A percentile compares a stretch with the other conserved stretches of the same genome.
Evolutionary conservation across 2,113 vertebrate species (phyloP).

Genomic region (Melierax canorus): DNA sequence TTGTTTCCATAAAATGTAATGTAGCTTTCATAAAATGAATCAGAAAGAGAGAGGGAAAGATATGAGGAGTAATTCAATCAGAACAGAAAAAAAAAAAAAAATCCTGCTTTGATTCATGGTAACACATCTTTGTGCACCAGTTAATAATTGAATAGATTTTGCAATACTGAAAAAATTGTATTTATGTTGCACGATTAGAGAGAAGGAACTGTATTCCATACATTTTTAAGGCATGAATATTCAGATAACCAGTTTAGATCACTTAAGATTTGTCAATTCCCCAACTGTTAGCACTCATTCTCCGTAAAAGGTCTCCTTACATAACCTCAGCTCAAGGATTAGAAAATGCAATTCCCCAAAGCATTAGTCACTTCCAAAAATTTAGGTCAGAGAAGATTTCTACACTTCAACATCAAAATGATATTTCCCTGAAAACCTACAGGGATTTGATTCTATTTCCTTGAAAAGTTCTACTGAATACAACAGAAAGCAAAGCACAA

Average conservation of each 20-base stretch:
- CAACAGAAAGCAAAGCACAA: not conserved
- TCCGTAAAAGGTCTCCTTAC: not conserved
- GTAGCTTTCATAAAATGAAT: not conserved
- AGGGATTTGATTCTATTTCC: constrained; percentile 13
- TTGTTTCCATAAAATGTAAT: not conserved
- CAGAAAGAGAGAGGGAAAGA: not conserved
- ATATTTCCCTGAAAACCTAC: constrained; percentile 31
- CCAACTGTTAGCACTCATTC: not conserved
- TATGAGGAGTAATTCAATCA: not conserved
- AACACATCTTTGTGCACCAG: not conserved
- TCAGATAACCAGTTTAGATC: not conserved
- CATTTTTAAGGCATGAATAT: not conserved
- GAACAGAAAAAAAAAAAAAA: not conserved
- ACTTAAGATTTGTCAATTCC: constrained; percentile 2
- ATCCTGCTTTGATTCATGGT: not conserved
- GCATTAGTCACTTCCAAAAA: constrained; percentile 9
- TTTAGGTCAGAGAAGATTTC: constrained; percentile 38
- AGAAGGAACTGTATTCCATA: not conserved
- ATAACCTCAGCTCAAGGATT: constrained; percentile 2
- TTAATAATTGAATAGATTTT: not conserved
- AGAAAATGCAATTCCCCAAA: not conserved
- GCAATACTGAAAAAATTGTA: not conserved
- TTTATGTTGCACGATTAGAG: not conserved
- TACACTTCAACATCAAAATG: constrained; percentile 28
- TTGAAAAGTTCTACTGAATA: not conserved